Evolutionary conservation across 2,113 vertebrate genomes (phyloP), one percentile per base, ranked within the genome.

Genomic region (Ammodytes dubius): DNA sequence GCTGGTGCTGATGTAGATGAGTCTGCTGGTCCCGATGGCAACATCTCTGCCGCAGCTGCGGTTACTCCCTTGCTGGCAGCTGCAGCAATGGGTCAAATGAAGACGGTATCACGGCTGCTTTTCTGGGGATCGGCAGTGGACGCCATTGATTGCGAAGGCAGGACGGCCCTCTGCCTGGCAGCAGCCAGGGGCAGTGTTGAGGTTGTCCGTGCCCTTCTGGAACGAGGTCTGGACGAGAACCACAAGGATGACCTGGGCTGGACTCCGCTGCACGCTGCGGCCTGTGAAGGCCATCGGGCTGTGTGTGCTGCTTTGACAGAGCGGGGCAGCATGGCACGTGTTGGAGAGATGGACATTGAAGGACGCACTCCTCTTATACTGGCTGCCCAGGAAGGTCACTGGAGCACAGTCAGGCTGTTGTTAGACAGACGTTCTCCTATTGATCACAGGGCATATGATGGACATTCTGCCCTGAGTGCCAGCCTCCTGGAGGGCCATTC

Each of bases 201-300:
- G 35, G 94, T 95, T 39, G 96, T 96, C 0, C 88, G 89, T 1
- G 86, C 93, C 1, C 87, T 97, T 72, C 82, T 97, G 68, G 94
- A 95, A 50, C 87, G 95, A 52, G 96, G 96, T 7, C 90, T 97
- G 70, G 95, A 96, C 10, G 95, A 96, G 82, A 96, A 96, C 81
- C 96, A 96, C 78, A 94, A 95, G 47, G 96, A 97, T n/a, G 93
- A 95, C 47, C 77, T 96, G 3, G 96, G 96, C 65, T 96, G 96
- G 96, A 96, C 96, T 0, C 95, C 96, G 0, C 76, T 96, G 45
- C 96, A 96, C 6, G 89, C 95, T 11, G 96, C 95, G 0, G 95
- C 96, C 0, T 96, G 95, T 73, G 95, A 95, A 79, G 96, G 96
- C 42, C 95, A 96, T 52, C 90, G 88, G n/a, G 78, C 63, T 7